Conservation (phyloP, 2,797 vertebrate species). For the Lagocephalus sceleratus region DNA sequence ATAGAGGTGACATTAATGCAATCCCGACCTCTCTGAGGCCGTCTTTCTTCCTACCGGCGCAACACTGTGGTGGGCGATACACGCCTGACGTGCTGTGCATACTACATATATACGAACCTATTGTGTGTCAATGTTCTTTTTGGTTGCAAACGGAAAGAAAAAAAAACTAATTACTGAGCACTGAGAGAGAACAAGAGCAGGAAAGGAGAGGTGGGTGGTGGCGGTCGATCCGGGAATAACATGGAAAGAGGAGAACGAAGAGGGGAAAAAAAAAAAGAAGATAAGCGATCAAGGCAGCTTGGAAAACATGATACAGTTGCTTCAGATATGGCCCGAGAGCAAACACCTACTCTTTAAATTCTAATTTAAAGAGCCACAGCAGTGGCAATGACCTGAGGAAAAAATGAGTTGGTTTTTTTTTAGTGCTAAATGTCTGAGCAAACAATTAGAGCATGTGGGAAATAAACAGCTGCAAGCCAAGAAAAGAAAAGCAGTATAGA, state of each 20-base stretch:
- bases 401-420: too few species aligned
- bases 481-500: too few species aligned
- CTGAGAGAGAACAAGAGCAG: background rate
- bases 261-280: background rate
- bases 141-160: background rate
- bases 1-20: constrained; percentile 32
- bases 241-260: background rate
- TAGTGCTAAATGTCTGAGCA: too few species aligned
- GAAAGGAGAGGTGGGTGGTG: background rate
- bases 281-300: too few species aligned
- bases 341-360: too few species aligned
- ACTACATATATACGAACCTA: background rate
- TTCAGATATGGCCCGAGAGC: constrained; percentile 7
- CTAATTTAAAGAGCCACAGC: too few species aligned
- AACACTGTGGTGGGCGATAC: background rate
- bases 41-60: constrained; percentile 14
- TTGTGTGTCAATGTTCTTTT: background rate
- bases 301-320: constrained; percentile 17
- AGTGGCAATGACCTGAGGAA: too few species aligned
- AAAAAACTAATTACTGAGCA: background rate
- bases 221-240: background rate
- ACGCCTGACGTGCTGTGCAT: background rate
- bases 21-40: constrained; percentile 34
- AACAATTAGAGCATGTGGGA: too few species aligned
- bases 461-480: too few species aligned